Evolutionary conservation across 2,113 vertebrate species (phyloP).

Genomic region (Malaclemys terrapin): DNA sequence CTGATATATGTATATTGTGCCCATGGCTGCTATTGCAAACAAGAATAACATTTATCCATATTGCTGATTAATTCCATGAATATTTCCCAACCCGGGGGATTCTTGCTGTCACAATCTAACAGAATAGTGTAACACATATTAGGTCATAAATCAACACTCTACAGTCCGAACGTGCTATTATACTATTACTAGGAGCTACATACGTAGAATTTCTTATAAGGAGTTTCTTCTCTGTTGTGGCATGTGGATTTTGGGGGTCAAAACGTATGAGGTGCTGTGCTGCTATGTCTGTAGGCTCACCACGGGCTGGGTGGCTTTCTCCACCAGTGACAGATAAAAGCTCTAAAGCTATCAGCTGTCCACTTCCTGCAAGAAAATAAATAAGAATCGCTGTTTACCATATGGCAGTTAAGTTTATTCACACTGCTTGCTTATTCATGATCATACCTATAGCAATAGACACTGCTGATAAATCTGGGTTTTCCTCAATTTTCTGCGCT

Average conservation of each 20-base stretch:
- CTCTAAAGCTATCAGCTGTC: slow-evolving; percentile 86
- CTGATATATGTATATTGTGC: fast-evolving
- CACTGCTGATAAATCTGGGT: neutral
- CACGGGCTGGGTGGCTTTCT: slow-evolving; percentile 70
- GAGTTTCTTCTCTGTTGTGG: slow-evolving; percentile 77
- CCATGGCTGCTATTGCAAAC: neutral
- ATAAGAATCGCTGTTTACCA: neutral
- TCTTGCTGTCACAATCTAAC: neutral
- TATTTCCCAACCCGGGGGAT: neutral
- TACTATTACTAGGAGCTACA: neutral
- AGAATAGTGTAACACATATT: neutral
- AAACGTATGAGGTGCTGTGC: slow-evolving; percentile 88
- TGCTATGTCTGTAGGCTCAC: slow-evolving; percentile 83
- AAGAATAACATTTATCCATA: neutral
- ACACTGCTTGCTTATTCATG: neutral
- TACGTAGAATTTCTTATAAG: slow-evolving; percentile 89
- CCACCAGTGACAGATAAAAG: slow-evolving; percentile 83
- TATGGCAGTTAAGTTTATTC: neutral
- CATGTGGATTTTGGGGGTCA: slow-evolving; percentile 82
- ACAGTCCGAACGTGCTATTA: too few species aligned
- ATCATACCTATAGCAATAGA: neutral
- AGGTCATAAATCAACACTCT: neutral
- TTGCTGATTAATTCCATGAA: neutral
- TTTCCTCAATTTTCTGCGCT: slow-evolving; percentile 16
- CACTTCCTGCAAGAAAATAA: slow-evolving; percentile 80